These are phyloP conservation scores for Xenopus petersii DNA, from an alignment of 2,797 vertebrate genomes.

Conservation along the genomic window DNA sequence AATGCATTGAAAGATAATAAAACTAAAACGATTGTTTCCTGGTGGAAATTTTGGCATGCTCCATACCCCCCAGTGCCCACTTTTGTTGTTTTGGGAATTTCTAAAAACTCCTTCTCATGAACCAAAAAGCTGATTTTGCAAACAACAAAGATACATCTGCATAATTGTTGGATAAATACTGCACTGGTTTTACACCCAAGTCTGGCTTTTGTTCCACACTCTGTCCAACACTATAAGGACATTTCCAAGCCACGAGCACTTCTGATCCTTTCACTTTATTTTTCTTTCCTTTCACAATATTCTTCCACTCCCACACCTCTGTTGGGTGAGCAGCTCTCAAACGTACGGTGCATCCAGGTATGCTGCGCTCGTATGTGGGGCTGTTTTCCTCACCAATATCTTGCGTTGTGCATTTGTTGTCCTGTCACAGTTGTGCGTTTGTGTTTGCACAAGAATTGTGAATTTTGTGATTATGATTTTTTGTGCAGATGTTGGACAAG, in stretches of 20 bases:
- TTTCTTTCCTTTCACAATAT: conserved; percentile 54
- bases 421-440: conserved; percentile 24
- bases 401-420: conserved; percentile 26
- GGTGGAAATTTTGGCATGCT: no score
- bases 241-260: conserved; percentile 19
- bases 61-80: no score
- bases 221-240: neutral
- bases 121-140: neutral
- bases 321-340: conserved; percentile 72
- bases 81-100: no score
- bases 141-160: neutral
- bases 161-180: neutral
- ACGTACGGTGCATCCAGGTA: conserved; percentile 79
- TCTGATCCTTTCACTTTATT: conserved; percentile 61
- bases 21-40: no score
- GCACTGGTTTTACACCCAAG: neutral
- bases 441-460: conserved; percentile 27
- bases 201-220: neutral
- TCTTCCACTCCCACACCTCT: conserved; percentile 49
- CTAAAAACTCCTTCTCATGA: no score
- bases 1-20: no score
- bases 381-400: conserved; percentile 15
- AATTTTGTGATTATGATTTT: conserved; percentile 20
- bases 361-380: conserved; percentile 63
- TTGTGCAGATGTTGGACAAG: neutral